phyloP scores from a whole-genome alignment of 1,140 invertebrate genomes.

The Drosophila nebulosa region DNA sequence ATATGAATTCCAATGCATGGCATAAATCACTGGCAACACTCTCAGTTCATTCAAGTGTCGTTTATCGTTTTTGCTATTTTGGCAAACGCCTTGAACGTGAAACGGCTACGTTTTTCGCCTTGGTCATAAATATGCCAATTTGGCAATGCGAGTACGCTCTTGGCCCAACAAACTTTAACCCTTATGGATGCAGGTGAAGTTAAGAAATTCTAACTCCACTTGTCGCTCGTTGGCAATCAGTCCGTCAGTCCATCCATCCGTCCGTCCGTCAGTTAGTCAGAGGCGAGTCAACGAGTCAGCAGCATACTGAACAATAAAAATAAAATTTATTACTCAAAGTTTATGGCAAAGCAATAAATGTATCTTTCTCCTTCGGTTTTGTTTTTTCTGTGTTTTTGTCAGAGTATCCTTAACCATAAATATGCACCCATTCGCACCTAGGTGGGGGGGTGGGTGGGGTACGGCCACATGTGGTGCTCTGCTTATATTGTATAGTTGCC shows the following conservation, averaged over 20 bases:
- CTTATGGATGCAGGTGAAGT: neutral
- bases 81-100: slow-evolving; percentile 56
- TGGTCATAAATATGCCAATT: slow-evolving; percentile 73
- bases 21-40: slow-evolving; percentile 37
- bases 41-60: slow-evolving; percentile 73
- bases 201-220: neutral
- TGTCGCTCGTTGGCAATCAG: slow-evolving; percentile 5
- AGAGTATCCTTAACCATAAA: slow-evolving; percentile 62
- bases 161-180: slow-evolving; percentile 2
- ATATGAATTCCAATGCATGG: slow-evolving; percentile 9
- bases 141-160: slow-evolving; percentile 33
- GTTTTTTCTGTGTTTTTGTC: slow-evolving; percentile 38
- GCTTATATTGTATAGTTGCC: slow-evolving; percentile 22
- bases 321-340: slow-evolving; percentile 75
- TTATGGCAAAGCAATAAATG: slow-evolving; percentile 76
- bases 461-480: slow-evolving; percentile 56
- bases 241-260: slow-evolving; percentile 1
- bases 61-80: slow-evolving; percentile 74
- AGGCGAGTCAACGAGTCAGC: slow-evolving; percentile 37
- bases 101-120: slow-evolving; percentile 38
- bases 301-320: slow-evolving; percentile 66
- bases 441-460: slow-evolving; percentile 12
- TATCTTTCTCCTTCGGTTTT: slow-evolving; percentile 54
- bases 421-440: slow-evolving; percentile 75
- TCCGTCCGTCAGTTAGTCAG: slow-evolving; percentile 44